phyloP scores from a whole-genome alignment of 2,113 vertebrate genomes.

The Prochilodus magdalenae region DNA sequence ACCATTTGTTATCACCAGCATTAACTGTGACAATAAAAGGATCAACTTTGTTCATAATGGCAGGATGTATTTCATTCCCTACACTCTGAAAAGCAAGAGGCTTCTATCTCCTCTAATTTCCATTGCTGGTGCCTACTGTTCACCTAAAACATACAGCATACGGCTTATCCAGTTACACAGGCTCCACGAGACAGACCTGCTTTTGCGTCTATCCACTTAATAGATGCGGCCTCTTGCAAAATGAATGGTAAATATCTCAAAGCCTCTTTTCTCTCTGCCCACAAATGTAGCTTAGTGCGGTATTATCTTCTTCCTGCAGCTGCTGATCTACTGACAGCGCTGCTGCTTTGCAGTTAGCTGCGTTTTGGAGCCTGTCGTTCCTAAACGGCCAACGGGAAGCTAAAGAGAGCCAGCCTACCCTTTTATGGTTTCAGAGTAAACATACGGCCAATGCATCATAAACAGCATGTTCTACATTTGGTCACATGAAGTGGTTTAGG shows the following conservation, averaged over 20 bases:
- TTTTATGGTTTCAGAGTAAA: conserved; percentile 38
- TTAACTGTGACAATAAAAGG: neutral
- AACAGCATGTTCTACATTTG: conserved; percentile 19
- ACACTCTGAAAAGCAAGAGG: neutral
- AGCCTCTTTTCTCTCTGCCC: conserved; percentile 49
- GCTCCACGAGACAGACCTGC: conserved; percentile 13
- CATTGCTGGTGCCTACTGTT: neutral
- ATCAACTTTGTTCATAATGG: neutral
- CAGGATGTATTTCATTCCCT: neutral
- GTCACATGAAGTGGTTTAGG: conserved; percentile 21
- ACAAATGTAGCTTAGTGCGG: conserved; percentile 47
- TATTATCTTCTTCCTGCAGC: conserved; percentile 52
- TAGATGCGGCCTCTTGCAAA: conserved; percentile 26
- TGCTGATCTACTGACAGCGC: neutral
- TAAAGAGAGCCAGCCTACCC: neutral
- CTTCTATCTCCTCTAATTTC: neutral
- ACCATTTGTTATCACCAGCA: neutral
- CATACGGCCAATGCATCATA: neutral
- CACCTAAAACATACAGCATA: neutral
- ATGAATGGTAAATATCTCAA: conserved; percentile 45
- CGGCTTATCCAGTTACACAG: neutral
- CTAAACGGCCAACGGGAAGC: conserved; percentile 1
- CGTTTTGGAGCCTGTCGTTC: conserved; percentile 7
- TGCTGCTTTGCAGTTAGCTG: neutral
- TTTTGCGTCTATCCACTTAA: conserved; percentile 26